Evolutionary conservation across 23 tunicate genomes (phyloP).

Genomic region (Halocynthia aurantium): DNA sequence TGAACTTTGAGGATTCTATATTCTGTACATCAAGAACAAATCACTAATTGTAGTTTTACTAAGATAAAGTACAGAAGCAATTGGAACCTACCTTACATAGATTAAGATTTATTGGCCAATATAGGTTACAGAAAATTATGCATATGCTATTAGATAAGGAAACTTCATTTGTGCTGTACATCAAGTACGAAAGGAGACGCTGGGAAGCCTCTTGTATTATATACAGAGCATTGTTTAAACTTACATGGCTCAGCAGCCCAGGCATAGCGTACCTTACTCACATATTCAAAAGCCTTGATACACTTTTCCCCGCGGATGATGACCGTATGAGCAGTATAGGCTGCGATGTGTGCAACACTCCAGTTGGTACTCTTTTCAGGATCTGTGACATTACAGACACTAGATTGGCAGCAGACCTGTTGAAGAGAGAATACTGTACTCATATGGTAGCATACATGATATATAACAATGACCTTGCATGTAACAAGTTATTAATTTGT

Average conservation of each 20-base stretch:
- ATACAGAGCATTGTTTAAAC: conserved; percentile 63
- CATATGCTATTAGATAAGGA: too few relatives aligned
- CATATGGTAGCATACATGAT: neutral
- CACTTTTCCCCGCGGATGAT: conserved; percentile 20
- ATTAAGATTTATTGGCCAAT: too few relatives aligned
- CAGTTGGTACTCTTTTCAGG: conserved; percentile 7
- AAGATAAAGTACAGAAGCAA: too few relatives aligned
- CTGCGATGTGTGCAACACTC: conserved; percentile 27
- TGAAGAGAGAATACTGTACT: neutral
- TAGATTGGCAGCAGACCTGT: conserved; percentile 42
- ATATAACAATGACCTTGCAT: neutral
- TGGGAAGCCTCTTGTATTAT: conserved; percentile 47
- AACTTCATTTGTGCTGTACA: neutral
- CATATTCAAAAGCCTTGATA: neutral
- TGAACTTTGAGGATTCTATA: too few relatives aligned
- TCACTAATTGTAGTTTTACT: too few relatives aligned
- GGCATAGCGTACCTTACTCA: conserved; percentile 41
- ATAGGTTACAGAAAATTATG: too few relatives aligned
- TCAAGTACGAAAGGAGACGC: conserved; percentile 40
- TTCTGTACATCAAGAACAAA: too few relatives aligned
- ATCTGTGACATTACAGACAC: conserved; percentile 22
- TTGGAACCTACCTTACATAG: too few relatives aligned
- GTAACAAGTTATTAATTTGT: neutral
- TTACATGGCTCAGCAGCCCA: conserved; percentile 65
- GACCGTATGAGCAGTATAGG: conserved; percentile 21